Base-by-base conservation (phyloP, 2,113 vertebrate species). In the Leucopsar rothschildi region DNA sequence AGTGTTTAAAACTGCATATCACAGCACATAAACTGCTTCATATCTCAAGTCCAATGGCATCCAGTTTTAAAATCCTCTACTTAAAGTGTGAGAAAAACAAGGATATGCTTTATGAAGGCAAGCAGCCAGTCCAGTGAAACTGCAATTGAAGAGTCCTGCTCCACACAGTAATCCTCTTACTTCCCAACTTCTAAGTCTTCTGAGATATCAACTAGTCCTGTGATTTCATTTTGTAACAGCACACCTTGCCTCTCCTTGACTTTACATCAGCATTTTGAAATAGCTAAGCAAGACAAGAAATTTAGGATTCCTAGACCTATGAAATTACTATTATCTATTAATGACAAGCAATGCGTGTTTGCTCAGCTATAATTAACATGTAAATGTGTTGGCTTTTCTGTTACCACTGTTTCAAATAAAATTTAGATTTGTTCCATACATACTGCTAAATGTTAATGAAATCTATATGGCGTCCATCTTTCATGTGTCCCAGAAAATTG, bases 201-300 rank as follows among this genome's bases (percentile, higher is more conserved):
- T 29, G 39, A 53, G 23, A 20, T 28, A 56, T 4, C 42, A 65
- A 2, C 4, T n/a, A 75, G 6, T 27, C n/a, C n/a, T 49, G 50
- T 1, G 2, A 40, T 40, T 60, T 86, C 2, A 0, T 33, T 31
- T 10, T n/a, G 3, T n/a, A 85, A 61, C 10, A 69, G 4, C 15
- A 66, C 6, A 56, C 8, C 16, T 68, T 52, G 16, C 14, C 53
- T 59, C 52, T 79, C 44, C 40, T 42, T 20, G 24, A 79, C 21
- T 60, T 82, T 53, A 57, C 33, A 45, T 19, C 2, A 35, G 33
- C 12, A 75, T 57, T 82, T 63, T 79, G 33, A 82, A 82, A 65
- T 10, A 71, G 39, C 2, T 76, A 68, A 75, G 29, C 19, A 52
- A 71, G 31, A 35, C 11, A 66, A 83, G 35, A 49, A 72, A 68